phyloP scores from a whole-genome alignment of 2,113 vertebrate genomes.

The Gymnogyps californianus region DNA sequence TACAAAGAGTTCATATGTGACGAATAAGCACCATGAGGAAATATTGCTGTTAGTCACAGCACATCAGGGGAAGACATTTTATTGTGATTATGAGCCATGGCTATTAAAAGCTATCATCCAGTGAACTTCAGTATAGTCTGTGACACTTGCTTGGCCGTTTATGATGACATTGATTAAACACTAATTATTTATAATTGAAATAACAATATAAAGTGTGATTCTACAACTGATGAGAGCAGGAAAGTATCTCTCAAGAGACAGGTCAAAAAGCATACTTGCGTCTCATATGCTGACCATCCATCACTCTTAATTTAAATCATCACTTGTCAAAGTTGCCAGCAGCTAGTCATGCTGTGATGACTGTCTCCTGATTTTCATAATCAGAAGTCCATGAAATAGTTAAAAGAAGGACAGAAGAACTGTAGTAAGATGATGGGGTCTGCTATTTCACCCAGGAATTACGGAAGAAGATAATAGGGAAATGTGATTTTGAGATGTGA shows the following conservation, averaged over 20 bases:
- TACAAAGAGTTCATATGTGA: not conserved
- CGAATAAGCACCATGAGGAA: not conserved
- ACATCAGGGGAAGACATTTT: not conserved
- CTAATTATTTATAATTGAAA: slow-evolving; percentile 40
- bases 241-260: not conserved
- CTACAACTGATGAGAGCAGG: not conserved
- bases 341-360: not conserved
- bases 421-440: not conserved
- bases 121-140: not conserved
- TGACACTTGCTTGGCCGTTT: not conserved
- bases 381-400: not conserved
- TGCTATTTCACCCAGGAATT: not conserved
- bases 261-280: not conserved
- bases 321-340: not conserved
- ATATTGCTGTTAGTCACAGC: not conserved
- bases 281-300: not conserved
- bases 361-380: not conserved
- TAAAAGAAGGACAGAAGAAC: not conserved
- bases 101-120: slow-evolving; percentile 20
- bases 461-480: not conserved
- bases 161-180: not conserved
- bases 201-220: not conserved
- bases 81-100: not conserved
- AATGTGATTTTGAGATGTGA: not conserved
- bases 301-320: not conserved